These are phyloP conservation scores for Tyria jacobaeae DNA, from an alignment of 2,888 invertebrate genomes.

Conservation along the genomic window DNA sequence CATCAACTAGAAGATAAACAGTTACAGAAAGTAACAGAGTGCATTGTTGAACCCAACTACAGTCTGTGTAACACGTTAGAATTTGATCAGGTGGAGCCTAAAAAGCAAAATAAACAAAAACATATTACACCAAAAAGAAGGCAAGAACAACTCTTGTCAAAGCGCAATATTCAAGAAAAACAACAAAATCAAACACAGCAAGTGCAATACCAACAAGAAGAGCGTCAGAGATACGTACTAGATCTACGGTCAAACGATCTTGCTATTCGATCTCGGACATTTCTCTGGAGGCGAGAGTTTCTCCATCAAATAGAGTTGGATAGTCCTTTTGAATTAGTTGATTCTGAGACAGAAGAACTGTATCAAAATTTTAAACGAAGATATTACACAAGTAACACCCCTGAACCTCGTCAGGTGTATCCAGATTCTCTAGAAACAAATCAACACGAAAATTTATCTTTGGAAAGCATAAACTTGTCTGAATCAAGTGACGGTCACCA, in stretches of 20 bases:
- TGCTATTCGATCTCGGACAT: neutral
- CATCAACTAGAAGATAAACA: no score
- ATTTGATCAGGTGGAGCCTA: neutral
- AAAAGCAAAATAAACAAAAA: neutral
- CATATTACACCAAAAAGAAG: neutral
- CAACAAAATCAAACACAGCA: neutral
- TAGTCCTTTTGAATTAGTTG: neutral
- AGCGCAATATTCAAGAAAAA: neutral
- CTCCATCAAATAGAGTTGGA: neutral
- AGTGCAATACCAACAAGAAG: neutral
- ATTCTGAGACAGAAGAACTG: neutral
- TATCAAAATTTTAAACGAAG: neutral
- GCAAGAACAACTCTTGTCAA: neutral
- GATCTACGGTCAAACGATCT: neutral
- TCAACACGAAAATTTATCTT: no score
- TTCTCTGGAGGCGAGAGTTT: neutral
- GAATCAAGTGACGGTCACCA: neutral
- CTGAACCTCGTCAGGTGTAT: neutral
- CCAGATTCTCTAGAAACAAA: neutral
- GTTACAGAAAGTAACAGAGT: neutral
- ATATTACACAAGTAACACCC: no score
- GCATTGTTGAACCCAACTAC: neutral
- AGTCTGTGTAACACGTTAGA: neutral
- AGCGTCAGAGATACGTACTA: neutral
- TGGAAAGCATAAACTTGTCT: neutral